Conservation (phyloP, 2,888 invertebrate species). For the Mayetiola destructor region DNA sequence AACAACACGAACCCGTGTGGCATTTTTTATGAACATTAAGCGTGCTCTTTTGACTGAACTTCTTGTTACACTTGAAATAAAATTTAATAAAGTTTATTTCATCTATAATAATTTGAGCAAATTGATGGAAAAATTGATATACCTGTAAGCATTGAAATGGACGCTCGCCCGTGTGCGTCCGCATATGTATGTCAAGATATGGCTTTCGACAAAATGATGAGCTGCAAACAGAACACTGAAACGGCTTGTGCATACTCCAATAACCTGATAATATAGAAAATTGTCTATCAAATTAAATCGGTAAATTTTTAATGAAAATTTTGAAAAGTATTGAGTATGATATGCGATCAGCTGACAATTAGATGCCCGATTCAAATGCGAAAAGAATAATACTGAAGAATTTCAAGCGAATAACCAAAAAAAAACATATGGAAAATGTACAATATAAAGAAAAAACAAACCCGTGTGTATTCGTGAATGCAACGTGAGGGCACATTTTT, state of each 20-base stretch:
- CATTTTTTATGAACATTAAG: constrained; percentile 67
- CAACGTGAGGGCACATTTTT: constrained; percentile 48
- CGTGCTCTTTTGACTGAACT: constrained; percentile 70
- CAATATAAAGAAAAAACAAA: constrained; percentile 37
- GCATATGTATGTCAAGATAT: constrained; percentile 61
- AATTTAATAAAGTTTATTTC: too few relatives aligned
- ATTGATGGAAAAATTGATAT: too few relatives aligned
- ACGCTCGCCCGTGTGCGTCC: constrained; percentile 32
- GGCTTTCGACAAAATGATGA: constrained; percentile 56
- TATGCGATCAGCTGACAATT: not conserved
- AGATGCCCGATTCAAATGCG: not conserved
- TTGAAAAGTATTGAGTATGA: constrained; percentile 3
- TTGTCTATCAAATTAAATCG: not conserved
- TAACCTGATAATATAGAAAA: constrained; percentile 22
- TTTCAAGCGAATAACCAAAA: not conserved
- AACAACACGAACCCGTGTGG: constrained; percentile 47
- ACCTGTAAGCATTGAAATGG: constrained; percentile 56
- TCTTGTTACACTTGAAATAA: constrained; percentile 63
- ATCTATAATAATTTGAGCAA: too few relatives aligned
- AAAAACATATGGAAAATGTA: constrained; percentile 8
- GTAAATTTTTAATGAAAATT: not conserved
- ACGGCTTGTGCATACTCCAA: constrained; percentile 36
- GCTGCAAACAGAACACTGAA: constrained; percentile 43
- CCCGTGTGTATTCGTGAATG: constrained; percentile 48
- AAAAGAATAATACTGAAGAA: not conserved